phyloP scores from a whole-genome alignment of 1,140 invertebrate genomes.

The Drosophila truncata region DNA sequence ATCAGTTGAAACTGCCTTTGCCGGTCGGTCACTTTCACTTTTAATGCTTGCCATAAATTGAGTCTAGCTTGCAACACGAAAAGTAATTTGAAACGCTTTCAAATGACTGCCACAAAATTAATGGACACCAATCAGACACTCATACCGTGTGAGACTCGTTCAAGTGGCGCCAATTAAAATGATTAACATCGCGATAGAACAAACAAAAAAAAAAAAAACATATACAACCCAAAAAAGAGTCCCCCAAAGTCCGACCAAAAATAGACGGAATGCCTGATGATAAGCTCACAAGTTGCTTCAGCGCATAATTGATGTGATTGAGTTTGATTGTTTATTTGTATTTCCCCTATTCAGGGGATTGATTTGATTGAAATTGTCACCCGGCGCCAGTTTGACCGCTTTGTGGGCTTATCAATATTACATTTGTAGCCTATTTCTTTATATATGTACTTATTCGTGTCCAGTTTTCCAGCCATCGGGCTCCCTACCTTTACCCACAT shows the following conservation, averaged over 20 bases:
- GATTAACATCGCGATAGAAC: constrained; percentile 75
- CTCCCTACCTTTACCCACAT: constrained; percentile 8
- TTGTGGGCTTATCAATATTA: constrained; percentile 74
- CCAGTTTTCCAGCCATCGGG: not conserved
- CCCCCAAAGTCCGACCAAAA: constrained; percentile 17
- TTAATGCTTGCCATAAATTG: constrained; percentile 34
- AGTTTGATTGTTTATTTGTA: constrained; percentile 81
- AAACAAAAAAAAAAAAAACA: constrained; percentile 30
- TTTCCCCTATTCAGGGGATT: constrained; percentile 43
- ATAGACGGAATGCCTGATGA: constrained; percentile 54
- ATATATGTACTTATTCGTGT: constrained; percentile 7
- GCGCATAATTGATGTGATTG: constrained; percentile 83
- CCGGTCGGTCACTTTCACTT: constrained; percentile 63
- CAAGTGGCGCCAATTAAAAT: constrained; percentile 81
- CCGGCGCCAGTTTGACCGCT: constrained; percentile 61
- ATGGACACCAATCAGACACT: constrained; percentile 69
- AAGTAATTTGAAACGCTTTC: constrained; percentile 79
- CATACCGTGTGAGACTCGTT: constrained; percentile 35
- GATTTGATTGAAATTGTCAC: constrained; percentile 55
- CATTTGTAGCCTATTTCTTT: constrained; percentile 58
- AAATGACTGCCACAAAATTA: constrained; percentile 73
- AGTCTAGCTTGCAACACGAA: constrained; percentile 62
- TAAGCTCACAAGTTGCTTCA: constrained; percentile 71
- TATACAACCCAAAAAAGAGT: constrained; percentile 40
- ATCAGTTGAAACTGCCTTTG: constrained; percentile 60